Base-by-base conservation (phyloP, 1,140 invertebrate species). In the Listronotus oregonensis region DNA sequence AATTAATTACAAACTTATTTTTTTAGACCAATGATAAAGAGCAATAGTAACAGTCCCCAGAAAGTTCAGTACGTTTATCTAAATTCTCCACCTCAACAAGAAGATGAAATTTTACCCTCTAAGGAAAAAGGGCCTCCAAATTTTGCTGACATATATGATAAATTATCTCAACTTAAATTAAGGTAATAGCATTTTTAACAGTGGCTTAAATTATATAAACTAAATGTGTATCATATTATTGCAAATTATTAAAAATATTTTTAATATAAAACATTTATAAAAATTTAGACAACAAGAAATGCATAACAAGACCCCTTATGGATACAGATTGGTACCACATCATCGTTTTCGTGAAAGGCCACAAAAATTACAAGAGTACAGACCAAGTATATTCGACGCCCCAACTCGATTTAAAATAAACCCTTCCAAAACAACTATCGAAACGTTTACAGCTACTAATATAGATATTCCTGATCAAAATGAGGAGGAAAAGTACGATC, bases 111-210 rank as follows among this genome's bases (percentile, higher is more conserved):
- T 37, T 4, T 6, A 9, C 11, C 47, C 1, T 47, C 64, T 14
- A 44, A 44, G 11, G 52, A 62, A 15, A 49, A 66, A 39, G 27
- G 11, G 37, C 52, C 34, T 9, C 71, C 73, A 8, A 73, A 78
- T 70, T 76, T 70, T 47, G 72, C 70, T 58, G 66, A 57, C n/a
- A 78, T 78, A 37, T 79, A 78, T 52, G 77, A 78, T 32, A 76
- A 74, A 62, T 59, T 79, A 50, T 60, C 71, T 9, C 75, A 76
- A 68, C 59, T 79, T 39, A 79, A 79, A 73, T 57, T 71, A 34
- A 46, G 46, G 51, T 61, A 68, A 32, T 47, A 43, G 39, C 40
- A 1, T 10, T 39, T 2, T 56, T 43, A 27, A 27, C 21, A 27
- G 1, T 50, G 4, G 18, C 21, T 39, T 56, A 14, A 56, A 10